Conservation (phyloP, 2,888 invertebrate genomes). For the Tigriopus californicus region DNA sequence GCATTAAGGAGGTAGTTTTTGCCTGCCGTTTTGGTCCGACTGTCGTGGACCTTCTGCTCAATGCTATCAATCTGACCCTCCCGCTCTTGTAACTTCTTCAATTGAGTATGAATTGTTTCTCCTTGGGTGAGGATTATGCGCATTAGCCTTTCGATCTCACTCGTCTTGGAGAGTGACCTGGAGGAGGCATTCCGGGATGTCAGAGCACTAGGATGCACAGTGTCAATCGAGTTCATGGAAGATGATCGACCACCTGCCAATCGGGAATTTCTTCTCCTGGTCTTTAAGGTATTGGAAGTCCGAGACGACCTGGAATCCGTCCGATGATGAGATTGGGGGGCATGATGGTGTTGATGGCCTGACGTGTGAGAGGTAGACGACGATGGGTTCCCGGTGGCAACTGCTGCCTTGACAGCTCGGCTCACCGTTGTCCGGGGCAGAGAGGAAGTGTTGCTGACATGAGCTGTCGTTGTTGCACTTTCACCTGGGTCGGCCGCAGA, state of each 20-base stretch:
- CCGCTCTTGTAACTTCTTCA: conserved; percentile 37
- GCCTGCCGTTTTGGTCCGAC: conserved; percentile 50
- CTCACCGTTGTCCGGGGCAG: neutral
- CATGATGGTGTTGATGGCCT: too few species aligned
- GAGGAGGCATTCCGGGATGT: conserved; percentile 15
- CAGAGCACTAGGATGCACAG: conserved; percentile 28
- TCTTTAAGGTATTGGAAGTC: neutral
- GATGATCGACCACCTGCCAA: neutral
- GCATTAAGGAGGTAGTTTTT: conserved; percentile 60
- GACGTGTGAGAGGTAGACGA: too few species aligned
- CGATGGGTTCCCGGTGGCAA: neutral
- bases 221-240: conserved; percentile 21
- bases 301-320: neutral
- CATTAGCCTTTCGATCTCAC: conserved; percentile 34
- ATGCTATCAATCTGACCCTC: conserved; percentile 57
- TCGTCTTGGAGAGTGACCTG: conserved; percentile 24
- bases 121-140: conserved; percentile 41
- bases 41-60: conserved; percentile 55
- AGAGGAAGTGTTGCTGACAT: too few species aligned
- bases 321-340: too few species aligned
- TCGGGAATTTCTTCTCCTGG: conserved; percentile 18
- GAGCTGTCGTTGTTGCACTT: too few species aligned
- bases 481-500: conserved; percentile 3
- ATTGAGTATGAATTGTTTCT: conserved; percentile 35
- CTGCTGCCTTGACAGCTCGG: neutral